Evolutionary conservation across 2,113 vertebrate genomes (phyloP), one percentile per base, ranked within the genome.

Genomic region (Aythya baeri): DNA sequence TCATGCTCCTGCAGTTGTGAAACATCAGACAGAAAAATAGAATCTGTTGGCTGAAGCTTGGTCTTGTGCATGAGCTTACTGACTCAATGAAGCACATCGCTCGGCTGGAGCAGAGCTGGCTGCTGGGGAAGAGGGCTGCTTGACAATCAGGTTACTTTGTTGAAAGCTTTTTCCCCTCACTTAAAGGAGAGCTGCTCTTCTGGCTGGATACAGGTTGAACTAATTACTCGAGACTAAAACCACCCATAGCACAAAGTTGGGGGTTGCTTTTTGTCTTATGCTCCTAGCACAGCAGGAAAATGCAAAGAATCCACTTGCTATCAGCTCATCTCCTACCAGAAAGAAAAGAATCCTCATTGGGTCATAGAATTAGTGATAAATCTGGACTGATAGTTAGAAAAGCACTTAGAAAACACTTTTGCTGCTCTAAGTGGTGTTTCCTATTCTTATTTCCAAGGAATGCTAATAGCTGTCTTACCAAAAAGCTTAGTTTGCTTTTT

Each of bases 1-100:
- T 68, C 92, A 76, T 84, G 55, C 23, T 92, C 62, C 58, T 91
- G 52, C 46, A 43, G 38, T 82, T 92, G 86, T 94, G 89, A 92
- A 94, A 92, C 36, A 82, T 17, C 1, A 1, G 43, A n/a, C 9
- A 79, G 59, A 43, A 74, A 59, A 25, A 31, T 44, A 8, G 36
- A 17, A 81, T 57, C 70, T 49, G 17, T 66, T 31, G 32, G 72
- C 23, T 3, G 1, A 58, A 89, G 72, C 59, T 43, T 43, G 8
- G 32, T 76, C 66, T 29, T 10, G 3, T 32, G 12, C 58, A 34
- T 2, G 25, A 86, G 32, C 91, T 90, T 58, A 86, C 65, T 81
- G 73, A 65, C 21, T 86, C 65, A 17, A 4, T 2, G 1, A 59
- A 82, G 44, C 12, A 4, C 11, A 86, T 80, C 49, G 29, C 49